Evolutionary conservation across 2,113 vertebrate species (phyloP).

Genomic region (Myodes glareolus): DNA sequence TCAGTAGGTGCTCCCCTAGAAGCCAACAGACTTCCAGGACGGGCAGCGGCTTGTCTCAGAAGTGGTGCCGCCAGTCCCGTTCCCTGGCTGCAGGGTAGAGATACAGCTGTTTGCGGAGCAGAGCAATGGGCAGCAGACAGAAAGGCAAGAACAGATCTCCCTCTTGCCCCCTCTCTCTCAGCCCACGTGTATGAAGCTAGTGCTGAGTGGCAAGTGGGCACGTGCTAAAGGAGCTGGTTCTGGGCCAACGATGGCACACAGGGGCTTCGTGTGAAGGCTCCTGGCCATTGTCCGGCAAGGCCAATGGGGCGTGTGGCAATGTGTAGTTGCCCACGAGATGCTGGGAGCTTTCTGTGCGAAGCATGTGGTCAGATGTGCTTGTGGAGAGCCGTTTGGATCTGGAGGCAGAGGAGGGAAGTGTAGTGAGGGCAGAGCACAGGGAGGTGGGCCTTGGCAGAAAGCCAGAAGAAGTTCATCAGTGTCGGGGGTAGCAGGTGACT

Average conservation of each 20-base stretch:
- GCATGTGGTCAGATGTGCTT: no score
- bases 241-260: background rate
- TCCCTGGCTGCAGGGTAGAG: rapidly evolving
- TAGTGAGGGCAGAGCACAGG: background rate
- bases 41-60: background rate
- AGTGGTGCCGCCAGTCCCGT: background rate
- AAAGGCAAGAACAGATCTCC: background rate
- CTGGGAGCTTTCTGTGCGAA: background rate
- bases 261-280: rapidly evolving
- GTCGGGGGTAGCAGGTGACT: background rate
- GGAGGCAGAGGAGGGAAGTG: background rate
- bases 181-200: background rate
- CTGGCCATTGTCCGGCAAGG: background rate
- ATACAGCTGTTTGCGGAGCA: background rate
- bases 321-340: no score
- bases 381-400: background rate
- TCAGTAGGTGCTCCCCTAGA: constrained; percentile 51
- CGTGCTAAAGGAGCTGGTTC: background rate
- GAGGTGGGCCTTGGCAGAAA: background rate
- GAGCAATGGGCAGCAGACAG: background rate
- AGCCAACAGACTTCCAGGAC: background rate
- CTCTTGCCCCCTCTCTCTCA: background rate
- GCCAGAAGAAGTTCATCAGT: background rate
- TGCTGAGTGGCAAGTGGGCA: background rate
- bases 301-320: background rate